Evolutionary conservation across 2,113 vertebrate species (phyloP), one percentile per base, ranked within the genome.

Genomic region (Numenius arquata): DNA sequence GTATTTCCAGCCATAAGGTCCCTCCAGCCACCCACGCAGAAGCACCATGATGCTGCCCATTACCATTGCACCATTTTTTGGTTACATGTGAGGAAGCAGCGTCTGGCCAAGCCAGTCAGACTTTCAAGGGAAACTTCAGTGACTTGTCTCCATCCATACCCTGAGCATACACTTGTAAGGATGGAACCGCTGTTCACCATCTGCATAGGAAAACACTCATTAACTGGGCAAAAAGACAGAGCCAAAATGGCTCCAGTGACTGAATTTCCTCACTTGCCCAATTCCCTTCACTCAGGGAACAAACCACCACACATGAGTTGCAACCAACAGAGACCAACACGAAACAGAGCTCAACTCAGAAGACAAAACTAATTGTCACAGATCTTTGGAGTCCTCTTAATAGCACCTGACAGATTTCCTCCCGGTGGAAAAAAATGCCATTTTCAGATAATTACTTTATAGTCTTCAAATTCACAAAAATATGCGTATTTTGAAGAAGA

Each of bases 301-400:
- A 4, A 95, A 85, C 11, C 50, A 32, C 16, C 0, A 0, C 25
- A 8, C 2, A 0, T 0, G 1, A 32, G 3, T 41, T 34, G 3
- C 0, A 0, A 40, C 77, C 62, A 23, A 36, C 66, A 2, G 34
- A 90, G 41, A 71, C 6, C 63, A 74, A 11, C 59, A 38, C 1
- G 0, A 82, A 89, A 56, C 61, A 62, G 17, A 74, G 61, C 43
- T 75, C 34, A 29, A 15, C 58, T n/a, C n/a, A 29, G 34, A 47
- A 89, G 90, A 78, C 41, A 81, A 48, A 92, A 67, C 7, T 8
- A 1, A 36, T 56, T 58, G 47, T 65, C 36, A 34, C 27, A 56
- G 36, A n/a, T 79, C 76, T 72, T 61, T 72, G 66, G 17, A 81
- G 11, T 16, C 65, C 26, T 56, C 43, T 88, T 78, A 88, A 90